phyloP scores from a whole-genome alignment of 2,888 invertebrate genomes.

The Elysia crispata region DNA sequence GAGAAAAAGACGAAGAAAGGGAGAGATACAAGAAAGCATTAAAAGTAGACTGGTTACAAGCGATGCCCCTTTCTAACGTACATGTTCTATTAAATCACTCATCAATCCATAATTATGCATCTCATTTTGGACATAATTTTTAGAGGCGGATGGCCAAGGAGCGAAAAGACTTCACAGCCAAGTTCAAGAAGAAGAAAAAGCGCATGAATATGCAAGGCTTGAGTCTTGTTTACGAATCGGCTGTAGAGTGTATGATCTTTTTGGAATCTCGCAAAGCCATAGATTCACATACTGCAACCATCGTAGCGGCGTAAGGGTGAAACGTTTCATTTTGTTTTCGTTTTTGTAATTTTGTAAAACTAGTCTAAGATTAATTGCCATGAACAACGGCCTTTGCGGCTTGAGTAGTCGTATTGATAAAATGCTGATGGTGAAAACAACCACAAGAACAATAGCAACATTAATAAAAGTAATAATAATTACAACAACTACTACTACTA shows the following conservation, averaged over 20 bases:
- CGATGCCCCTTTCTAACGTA: too few relatives aligned
- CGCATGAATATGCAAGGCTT: slow-evolving; percentile 46
- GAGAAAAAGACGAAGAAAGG: not conserved
- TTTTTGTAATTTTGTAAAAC: too few relatives aligned
- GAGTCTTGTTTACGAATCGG: slow-evolving; percentile 61
- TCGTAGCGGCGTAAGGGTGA: slow-evolving; percentile 41
- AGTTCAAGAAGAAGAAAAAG: slow-evolving; percentile 44
- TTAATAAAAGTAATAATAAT: too few relatives aligned
- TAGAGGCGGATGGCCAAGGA: slow-evolving; percentile 42
- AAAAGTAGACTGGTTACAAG: too few relatives aligned
- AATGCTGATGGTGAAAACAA: too few relatives aligned
- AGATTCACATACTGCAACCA: slow-evolving; percentile 79
- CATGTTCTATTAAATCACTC: not conserved
- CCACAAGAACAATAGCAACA: too few relatives aligned
- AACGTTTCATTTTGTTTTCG: not conserved
- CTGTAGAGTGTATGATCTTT: slow-evolving; percentile 81
- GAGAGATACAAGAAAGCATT: not conserved
- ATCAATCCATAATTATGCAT: too few relatives aligned
- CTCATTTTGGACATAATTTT: not conserved
- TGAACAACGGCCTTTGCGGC: too few relatives aligned
- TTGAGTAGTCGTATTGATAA: too few relatives aligned
- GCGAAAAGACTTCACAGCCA: slow-evolving; percentile 46
- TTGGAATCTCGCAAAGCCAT: slow-evolving; percentile 81
- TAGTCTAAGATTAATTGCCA: too few relatives aligned
- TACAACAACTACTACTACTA: too few relatives aligned